Evolutionary conservation across 2,888 invertebrate genomes (phyloP), one percentile per base, ranked within the genome.

Genomic region (Drosophila limbata): DNA sequence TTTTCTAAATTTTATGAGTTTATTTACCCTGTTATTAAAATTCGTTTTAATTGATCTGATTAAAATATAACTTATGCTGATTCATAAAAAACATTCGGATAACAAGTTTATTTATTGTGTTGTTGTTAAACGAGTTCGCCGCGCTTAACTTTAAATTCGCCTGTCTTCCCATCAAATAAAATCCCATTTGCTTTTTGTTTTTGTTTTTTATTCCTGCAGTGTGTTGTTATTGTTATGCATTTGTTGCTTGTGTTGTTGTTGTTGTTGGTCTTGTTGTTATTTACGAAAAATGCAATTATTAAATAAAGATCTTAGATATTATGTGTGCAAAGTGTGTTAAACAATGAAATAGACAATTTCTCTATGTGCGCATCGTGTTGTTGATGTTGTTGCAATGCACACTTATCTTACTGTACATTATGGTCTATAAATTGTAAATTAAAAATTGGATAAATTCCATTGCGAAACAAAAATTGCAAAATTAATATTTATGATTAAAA

Each of bases 401-500:
- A 51, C 51, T 47, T 40, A 44, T 42, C 79, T 64, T 86, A 79
- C 84, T 85, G 82, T 85, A 89, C 88, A 87, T 81, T 70, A 87
- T 87, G 89, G 89, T 84, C 89, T 81, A 81, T 70, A 62, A 64
- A 55, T 71, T 68, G 42, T 50, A 52, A 66, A 63, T 74, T 60
- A 64, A 66, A 69, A 81, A 69, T 79, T 72, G 52, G 48, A 69
- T 73, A 59, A 75, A 78, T 80, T 85, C 72, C 86, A 79, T 84
- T 86, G 88, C 71, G 53, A 82, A 88, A 80, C 75, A 39, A 60
- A 77, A 70, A 66, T 78, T 78, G 61, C 72, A 71, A 82, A 28
- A 73, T 70, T 68, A 86, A 74, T 76, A 77, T 81, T 86, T 81
- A 87, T 87, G 87, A 79, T 87, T 84, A 86, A 74, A 86, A 67